phyloP scores from a whole-genome alignment of 2,888 invertebrate genomes.

The Sussaba pulchella region DNA sequence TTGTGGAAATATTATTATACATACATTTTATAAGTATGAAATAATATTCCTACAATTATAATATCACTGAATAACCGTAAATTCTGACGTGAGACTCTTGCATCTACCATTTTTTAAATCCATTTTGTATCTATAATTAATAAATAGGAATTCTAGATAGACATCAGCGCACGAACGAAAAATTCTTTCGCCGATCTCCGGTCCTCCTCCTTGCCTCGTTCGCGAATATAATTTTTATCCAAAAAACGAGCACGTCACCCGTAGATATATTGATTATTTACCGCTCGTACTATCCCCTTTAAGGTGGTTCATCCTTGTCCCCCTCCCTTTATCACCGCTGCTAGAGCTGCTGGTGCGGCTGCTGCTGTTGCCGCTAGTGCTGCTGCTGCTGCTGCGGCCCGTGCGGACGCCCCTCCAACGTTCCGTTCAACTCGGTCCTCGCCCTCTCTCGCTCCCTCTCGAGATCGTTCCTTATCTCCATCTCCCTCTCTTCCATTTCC shows the following conservation, averaged over 20 bases:
- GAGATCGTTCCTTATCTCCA: conserved; percentile 54
- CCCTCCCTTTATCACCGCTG: conserved; percentile 52
- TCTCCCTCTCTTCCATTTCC: conserved; percentile 53
- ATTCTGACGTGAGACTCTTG: too few species aligned
- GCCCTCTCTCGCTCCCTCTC: conserved; percentile 42
- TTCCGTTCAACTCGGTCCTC: conserved; percentile 50
- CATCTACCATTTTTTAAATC: too few species aligned
- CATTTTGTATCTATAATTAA: too few species aligned
- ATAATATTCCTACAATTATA: too few species aligned
- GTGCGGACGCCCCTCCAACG: conserved; percentile 59
- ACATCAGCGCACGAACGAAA: too few species aligned
- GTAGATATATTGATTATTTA: conserved; percentile 83
- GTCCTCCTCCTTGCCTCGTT: conserved; percentile 7
- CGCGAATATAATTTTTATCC: conserved; percentile 50
- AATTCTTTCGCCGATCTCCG: too few species aligned
- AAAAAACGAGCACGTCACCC: conserved; percentile 68
- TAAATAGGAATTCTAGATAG: too few species aligned
- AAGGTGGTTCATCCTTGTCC: conserved; percentile 83
- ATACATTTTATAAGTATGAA: too few species aligned
- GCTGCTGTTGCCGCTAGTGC: conserved; percentile 37
- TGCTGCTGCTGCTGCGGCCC: conserved; percentile 41
- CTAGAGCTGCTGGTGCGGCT: conserved; percentile 49
- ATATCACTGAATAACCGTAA: too few species aligned
- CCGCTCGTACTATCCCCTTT: conserved; percentile 82
- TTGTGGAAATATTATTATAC: too few species aligned